These are phyloP conservation scores for Anagyrus pseudococci DNA, from an alignment of 2,888 invertebrate genomes.

Conservation along the genomic window DNA sequence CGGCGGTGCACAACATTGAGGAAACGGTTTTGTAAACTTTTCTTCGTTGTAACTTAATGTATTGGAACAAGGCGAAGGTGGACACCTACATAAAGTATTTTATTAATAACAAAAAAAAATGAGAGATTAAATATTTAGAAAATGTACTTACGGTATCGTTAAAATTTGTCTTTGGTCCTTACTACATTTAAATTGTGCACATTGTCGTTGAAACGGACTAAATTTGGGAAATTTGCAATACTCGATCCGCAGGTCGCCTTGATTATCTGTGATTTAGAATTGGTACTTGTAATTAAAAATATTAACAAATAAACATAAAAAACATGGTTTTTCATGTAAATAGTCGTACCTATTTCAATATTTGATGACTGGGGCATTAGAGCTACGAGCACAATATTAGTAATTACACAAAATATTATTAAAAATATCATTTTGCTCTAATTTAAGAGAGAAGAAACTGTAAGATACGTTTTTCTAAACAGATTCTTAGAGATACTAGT, in stretches of 20 bases:
- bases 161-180: slow-evolving; percentile 16
- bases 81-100: slow-evolving; percentile 43
- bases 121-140: background rate
- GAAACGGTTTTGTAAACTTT: slow-evolving; percentile 40
- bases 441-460: background rate
- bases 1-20: slow-evolving; percentile 41
- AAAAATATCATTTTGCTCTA: slow-evolving; percentile 21
- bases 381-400: background rate
- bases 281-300: background rate
- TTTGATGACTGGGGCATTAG: background rate
- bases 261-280: slow-evolving; percentile 7
- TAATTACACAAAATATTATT: slow-evolving; percentile 3
- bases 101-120: background rate
- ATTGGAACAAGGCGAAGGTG: slow-evolving; percentile 20
- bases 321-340: background rate
- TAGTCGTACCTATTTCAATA: slow-evolving; percentile 13
- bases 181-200: slow-evolving; percentile 30
- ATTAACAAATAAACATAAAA: background rate
- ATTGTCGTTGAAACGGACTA: slow-evolving; percentile 26
- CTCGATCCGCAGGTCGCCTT: slow-evolving; percentile 13
- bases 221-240: slow-evolving; percentile 28
- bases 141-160: slow-evolving; percentile 22
- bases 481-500: slow-evolving; percentile 16
- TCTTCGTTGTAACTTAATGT: slow-evolving; percentile 32
- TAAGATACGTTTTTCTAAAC: background rate